A percentile compares a stretch with the other conserved stretches of the same genome.
Conservation (phyloP, 30 jellyfish, hydroid and myxozoan species). For the Morbakka virulenta region DNA sequence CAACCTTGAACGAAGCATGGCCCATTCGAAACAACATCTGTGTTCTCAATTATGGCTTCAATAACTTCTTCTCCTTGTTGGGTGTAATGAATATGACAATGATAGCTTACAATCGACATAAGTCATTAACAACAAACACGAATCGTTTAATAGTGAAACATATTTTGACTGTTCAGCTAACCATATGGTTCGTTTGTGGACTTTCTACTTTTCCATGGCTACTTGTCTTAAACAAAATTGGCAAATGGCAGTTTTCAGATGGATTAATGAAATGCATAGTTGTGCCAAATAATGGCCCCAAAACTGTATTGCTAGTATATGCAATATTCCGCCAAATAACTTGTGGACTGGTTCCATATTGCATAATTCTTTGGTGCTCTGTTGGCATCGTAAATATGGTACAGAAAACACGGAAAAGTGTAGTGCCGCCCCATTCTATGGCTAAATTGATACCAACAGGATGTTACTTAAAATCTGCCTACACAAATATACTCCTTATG, state of each 20-base stretch:
- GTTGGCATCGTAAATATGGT: constrained; percentile 14
- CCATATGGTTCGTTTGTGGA: background rate
- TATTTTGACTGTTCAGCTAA: constrained; percentile 14
- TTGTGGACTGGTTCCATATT: constrained; percentile 10
- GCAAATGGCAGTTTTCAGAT: constrained; percentile 14
- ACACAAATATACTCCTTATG: constrained; percentile 33
- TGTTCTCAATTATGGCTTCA: constrained; percentile 3
- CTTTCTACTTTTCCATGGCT: constrained; percentile 26
- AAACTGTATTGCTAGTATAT: background rate
- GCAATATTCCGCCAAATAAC: background rate
- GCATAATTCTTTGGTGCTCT: constrained; percentile 20
- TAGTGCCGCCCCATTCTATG: constrained; percentile 28
- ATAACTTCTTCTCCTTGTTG: constrained; percentile 14
- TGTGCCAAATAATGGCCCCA: background rate
- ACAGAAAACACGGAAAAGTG: constrained; percentile 20
- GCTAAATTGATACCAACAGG: constrained; percentile 47
- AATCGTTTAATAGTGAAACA: constrained; percentile 20
- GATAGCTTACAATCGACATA: constrained; percentile 43
- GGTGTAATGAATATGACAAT: constrained; percentile 15
- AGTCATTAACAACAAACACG: constrained; percentile 30
- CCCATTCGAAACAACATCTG: constrained; percentile 3
- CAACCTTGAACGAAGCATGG: background rate
- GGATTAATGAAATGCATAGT: constrained; percentile 46
- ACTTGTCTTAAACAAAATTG: background rate
- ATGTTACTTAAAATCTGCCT: constrained; percentile 45